A percentile compares a stretch with the other conserved stretches of the same genome.
These are phyloP conservation scores for Australoheros facetus DNA, from an alignment of 2,797 vertebrate species.

Conservation along the genomic window DNA sequence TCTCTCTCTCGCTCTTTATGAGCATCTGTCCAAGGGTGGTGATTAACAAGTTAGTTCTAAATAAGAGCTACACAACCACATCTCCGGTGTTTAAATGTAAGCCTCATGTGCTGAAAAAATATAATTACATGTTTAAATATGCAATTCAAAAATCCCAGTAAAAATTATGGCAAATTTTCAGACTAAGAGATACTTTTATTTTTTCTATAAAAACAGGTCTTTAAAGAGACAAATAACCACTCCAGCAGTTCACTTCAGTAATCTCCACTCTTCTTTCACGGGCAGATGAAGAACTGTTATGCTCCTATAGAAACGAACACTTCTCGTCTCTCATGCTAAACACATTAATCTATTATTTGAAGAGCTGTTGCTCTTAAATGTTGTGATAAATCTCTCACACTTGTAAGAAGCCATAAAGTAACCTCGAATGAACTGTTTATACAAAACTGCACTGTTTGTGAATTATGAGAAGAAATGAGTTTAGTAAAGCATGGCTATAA, in stretches of 20 bases:
- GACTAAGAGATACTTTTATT: not conserved
- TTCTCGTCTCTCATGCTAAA: not conserved
- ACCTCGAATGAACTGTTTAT: not conserved
- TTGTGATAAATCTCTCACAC: not conserved
- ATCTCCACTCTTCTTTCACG: not conserved
- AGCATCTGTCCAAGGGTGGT: conserved; percentile 5
- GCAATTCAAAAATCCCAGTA: not conserved
- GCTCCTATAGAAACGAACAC: not conserved
- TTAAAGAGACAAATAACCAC: not conserved
- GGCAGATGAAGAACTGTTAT: not conserved
- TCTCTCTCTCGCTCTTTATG: conserved; percentile 40
- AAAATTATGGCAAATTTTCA: not conserved
- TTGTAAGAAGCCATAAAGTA: not conserved
- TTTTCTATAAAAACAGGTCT: not conserved
- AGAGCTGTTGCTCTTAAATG: not conserved
- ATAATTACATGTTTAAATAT: not conserved
- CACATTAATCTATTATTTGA: not conserved
- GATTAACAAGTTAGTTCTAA: conserved; percentile 1
- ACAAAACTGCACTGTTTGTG: not conserved
- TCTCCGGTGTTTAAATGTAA: not conserved
- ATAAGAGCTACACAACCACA: not conserved
- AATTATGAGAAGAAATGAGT: not conserved
- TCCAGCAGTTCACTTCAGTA: not conserved
- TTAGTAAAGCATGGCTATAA: not conserved
- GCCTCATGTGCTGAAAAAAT: not conserved